phyloP scores from a whole-genome alignment of 2,888 invertebrate genomes.

The Bellardia bayeri region DNA sequence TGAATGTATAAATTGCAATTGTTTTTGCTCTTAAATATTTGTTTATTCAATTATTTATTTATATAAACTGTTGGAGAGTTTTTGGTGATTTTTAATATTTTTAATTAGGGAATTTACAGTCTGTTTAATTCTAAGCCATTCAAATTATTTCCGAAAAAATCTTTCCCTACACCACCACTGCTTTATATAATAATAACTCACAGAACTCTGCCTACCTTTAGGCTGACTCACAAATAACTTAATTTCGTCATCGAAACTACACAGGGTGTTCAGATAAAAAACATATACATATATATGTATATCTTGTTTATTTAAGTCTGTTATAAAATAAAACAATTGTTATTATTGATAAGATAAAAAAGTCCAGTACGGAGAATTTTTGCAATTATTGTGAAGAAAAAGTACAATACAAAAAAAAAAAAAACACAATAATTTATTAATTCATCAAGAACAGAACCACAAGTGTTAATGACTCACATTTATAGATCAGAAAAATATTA shows the following conservation, averaged over 20 bases:
- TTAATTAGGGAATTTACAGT: too few species aligned
- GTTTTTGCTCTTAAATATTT: too few species aligned
- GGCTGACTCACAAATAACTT: neutral
- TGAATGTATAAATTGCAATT: too few species aligned
- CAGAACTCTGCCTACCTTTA: slow-evolving; percentile 18
- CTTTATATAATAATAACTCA: too few species aligned
- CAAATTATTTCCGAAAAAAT: too few species aligned
- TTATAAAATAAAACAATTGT: slow-evolving; percentile 2
- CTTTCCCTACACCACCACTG: too few species aligned
- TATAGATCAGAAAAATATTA: slow-evolving; percentile 23
- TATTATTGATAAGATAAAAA: slow-evolving; percentile 57
- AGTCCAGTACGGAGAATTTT: neutral
- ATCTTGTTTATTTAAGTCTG: slow-evolving; percentile 14
- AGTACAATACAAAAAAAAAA: slow-evolving; percentile 9
- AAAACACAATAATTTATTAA: slow-evolving; percentile 37
- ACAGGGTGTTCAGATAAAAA: neutral
- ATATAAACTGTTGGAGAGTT: too few species aligned
- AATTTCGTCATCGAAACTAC: neutral
- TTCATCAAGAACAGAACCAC: slow-evolving; percentile 6
- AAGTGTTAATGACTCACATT: slow-evolving; percentile 57
- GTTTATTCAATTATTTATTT: too few species aligned
- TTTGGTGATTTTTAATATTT: too few species aligned
- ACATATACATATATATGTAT: neutral
- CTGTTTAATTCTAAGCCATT: too few species aligned
- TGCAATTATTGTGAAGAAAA: slow-evolving; percentile 12